phyloP scores from a whole-genome alignment of 1,140 invertebrate species.

The Platyscapa corneri region DNA sequence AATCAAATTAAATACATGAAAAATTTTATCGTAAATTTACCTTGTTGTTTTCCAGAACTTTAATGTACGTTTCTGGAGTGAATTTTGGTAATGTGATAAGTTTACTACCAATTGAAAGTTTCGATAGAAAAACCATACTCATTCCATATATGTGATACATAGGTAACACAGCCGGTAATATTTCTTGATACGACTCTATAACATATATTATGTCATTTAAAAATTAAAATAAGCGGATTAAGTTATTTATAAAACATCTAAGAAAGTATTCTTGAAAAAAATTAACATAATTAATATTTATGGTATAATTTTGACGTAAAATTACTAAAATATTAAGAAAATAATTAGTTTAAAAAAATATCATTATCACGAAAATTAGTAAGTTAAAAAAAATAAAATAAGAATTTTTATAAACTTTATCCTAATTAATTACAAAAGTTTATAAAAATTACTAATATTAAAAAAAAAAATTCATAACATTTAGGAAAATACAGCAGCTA shows the following conservation, averaged over 20 bases:
- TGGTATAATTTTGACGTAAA: too few species aligned
- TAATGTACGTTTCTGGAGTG: constrained; percentile 78
- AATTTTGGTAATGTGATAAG: constrained; percentile 86
- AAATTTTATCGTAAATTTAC: constrained; percentile 56
- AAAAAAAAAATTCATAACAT: too few species aligned
- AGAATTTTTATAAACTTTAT: too few species aligned
- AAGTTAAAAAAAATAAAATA: too few species aligned
- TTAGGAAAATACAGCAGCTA: too few species aligned
- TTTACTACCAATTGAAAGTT: constrained; percentile 79
- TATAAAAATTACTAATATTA: too few species aligned
- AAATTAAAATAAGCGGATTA: not conserved
- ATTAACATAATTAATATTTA: too few species aligned
- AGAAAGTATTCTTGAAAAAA: not conserved
- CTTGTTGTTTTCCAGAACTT: constrained; percentile 76
- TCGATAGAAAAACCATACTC: constrained; percentile 74
- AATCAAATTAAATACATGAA: not conserved
- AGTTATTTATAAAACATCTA: not conserved
- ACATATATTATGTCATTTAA: constrained; percentile 47
- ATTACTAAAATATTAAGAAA: too few species aligned
- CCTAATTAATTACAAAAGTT: too few species aligned
- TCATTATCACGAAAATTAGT: too few species aligned
- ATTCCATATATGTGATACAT: constrained; percentile 92
- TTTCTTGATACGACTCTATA: constrained; percentile 74
- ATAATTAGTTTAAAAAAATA: too few species aligned
- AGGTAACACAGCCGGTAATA: constrained; percentile 81